Evolutionary conservation across 1,140 invertebrate genomes (phyloP).

Genomic region (Idris sp.): DNA sequence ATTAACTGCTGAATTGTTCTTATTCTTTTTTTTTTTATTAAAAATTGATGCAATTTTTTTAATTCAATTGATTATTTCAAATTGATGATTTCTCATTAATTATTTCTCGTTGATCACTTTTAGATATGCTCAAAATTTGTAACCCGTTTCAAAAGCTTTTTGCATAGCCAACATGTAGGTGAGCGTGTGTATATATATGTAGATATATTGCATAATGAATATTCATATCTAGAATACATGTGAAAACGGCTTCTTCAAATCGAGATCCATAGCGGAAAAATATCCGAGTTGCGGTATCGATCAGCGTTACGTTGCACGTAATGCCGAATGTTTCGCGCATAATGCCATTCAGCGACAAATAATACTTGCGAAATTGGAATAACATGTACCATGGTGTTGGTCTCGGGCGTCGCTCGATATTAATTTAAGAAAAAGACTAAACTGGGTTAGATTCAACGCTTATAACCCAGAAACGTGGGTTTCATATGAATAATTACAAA

Average conservation of each 20-base stretch:
- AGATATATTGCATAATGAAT: constrained; percentile 35
- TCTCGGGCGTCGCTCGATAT: constrained; percentile 9
- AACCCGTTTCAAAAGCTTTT: not conserved
- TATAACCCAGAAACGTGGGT: constrained; percentile 12
- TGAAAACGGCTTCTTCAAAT: constrained; percentile 47
- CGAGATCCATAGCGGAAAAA: constrained; percentile 49
- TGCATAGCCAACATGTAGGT: not conserved
- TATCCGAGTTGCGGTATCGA: constrained; percentile 39
- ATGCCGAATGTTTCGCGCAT: constrained; percentile 47
- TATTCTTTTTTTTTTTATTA: no score
- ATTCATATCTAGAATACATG: constrained; percentile 38
- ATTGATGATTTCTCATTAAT: no score
- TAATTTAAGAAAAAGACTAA: constrained; percentile 26
- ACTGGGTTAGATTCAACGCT: constrained; percentile 9
- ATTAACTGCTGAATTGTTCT: no score
- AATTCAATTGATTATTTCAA: no score
- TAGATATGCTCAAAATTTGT: constrained; percentile 10
- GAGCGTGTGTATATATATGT: not conserved
- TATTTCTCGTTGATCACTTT: no score
- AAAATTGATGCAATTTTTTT: no score
- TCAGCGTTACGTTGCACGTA: constrained; percentile 42
- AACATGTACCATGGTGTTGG: constrained; percentile 34
- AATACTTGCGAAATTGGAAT: constrained; percentile 47
- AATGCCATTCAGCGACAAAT: constrained; percentile 45
- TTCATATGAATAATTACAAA: constrained; percentile 20